Evolutionary conservation across 2,113 vertebrate species (phyloP), one percentile per base, ranked within the genome.

Genomic region (Heterochromis multidens): DNA sequence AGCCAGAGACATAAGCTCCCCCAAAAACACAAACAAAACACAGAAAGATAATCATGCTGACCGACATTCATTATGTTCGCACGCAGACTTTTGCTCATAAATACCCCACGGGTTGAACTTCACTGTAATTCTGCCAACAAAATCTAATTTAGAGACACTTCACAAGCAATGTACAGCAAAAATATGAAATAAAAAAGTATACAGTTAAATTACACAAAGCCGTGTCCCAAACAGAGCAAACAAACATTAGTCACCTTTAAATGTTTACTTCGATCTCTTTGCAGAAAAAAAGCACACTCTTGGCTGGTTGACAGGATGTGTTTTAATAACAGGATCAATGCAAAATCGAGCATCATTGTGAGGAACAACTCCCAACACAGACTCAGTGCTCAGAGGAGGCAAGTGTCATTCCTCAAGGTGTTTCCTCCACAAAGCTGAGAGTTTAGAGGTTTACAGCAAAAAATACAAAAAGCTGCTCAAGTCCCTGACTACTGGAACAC

Each of bases 261-360:
- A 70, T 0, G 3, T 2, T 27, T 70, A 0, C 37, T 43, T 6
- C 23, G 21, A 14, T 40, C 61, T 8, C 37, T 33, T 23, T 21
- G 62, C n/a, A 37, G 33, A 6, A 35, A 35, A 35, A 35, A 40
- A 65, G 62, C 4, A 3, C 27, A n/a, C 16, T 17, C n/a, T 35
- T 31, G 10, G 31, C 61, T 43, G 1, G n/a, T 67, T 43, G 63
- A 25, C 63, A 14, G 37, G n/a, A 43, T 67, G 37, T 0, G 37
- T 4, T 40, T 67, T 27, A 43, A 46, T 25, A 43, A 49, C 65
- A 12, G 23, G 40, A 27, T 29, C 3, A 9, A 67, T 70, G 23
- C 29, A 40, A 0, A 70, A 19, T 27, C 14, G 46, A 52, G 49
- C 49, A 19, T 19, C 49, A 19, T 6, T 52, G 49, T 1, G 5